Evolutionary conservation across 2,113 vertebrate species (phyloP), one percentile per base, ranked within the genome.

Genomic region (Phrynosoma platyrhinos): DNA sequence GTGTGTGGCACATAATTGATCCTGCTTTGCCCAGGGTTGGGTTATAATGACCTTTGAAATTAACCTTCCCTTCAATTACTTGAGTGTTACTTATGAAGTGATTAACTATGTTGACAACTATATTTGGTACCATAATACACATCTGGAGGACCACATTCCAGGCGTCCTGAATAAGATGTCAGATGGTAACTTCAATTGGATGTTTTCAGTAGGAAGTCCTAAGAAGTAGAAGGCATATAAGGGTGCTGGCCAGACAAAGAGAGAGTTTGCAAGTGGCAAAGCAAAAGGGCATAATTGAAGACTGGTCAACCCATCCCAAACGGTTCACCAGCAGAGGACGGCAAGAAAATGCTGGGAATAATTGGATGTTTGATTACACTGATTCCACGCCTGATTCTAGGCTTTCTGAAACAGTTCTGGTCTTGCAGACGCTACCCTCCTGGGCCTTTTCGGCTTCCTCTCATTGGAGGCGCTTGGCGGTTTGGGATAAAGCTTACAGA

Each of bases 401-500:
- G 13, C 23, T 18, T 53, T 42, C 47, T 42, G 71, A 68, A 77
- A 77, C 16, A 16, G 30, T 16, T 66, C 30, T 27, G 8, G 27
- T 40, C 30, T 3, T 23, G 7, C 13, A 27, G 20, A 20, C 9
- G 0, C 4, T 68, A 83, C 0, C 87, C 87, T 2, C 87, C 87
- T 4, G 87, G 87, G 4, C 87, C 87, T 68, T 8, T 76, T 66
- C 79, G 71, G 4, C 80, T 88, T 36, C 87, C 87, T 23, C 14
- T 88, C 13, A 4, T 88, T 36, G 87, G 87, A 76, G 20, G 87
- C 30, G n/a, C 76, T 30, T 88, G 87, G 87, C 80, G 80, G 7
- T 66, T 88, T 27, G 87, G 87, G 30, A 3, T 82, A 30, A 4
- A 0, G 7, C 42, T 88, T 14, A 36, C 40, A 5, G 10, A 27